A percentile compares a stretch with the other conserved stretches of the same genome.
Evolutionary conservation across 2,888 invertebrate genomes (phyloP).

Genomic region (Andricus quercusramuli): DNA sequence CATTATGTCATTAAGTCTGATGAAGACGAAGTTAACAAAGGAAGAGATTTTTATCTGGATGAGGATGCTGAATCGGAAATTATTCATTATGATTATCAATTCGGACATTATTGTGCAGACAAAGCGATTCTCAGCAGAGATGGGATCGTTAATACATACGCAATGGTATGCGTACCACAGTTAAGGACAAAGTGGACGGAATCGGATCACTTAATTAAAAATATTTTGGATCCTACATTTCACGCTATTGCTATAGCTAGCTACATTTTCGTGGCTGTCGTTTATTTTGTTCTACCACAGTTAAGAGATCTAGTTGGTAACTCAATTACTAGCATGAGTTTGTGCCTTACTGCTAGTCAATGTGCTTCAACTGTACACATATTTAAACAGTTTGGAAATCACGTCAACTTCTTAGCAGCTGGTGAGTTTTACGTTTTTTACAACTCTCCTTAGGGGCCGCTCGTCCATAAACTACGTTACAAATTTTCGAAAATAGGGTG

Average conservation of each 20-base stretch:
- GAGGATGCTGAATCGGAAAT: constrained; percentile 64
- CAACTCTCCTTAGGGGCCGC: too few species aligned
- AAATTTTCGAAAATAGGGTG: too few species aligned
- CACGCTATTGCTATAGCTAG: constrained; percentile 87
- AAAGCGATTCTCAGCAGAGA: constrained; percentile 82
- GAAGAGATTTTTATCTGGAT: constrained; percentile 79
- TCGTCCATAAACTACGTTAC: too few species aligned
- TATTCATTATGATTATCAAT: constrained; percentile 85
- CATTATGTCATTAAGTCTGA: constrained; percentile 82
- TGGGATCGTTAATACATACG: constrained; percentile 83
- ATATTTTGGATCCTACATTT: constrained; percentile 88
- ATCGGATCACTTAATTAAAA: constrained; percentile 86
- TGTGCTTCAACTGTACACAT: constrained; percentile 89
- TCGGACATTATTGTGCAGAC: constrained; percentile 90
- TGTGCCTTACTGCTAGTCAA: constrained; percentile 89
- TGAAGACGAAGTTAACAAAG: constrained; percentile 72
- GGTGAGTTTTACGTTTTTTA: constrained; percentile 79
- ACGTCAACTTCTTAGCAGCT: constrained; percentile 89
- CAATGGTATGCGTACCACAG: constrained; percentile 87
- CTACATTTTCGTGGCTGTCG: constrained; percentile 86
- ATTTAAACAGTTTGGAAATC: constrained; percentile 89
- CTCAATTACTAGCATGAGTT: constrained; percentile 89
- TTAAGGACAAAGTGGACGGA: constrained; percentile 87
- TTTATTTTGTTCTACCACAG: constrained; percentile 91
- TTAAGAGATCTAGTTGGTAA: constrained; percentile 91